A percentile compares a stretch with the other conserved stretches of the same genome.
Evolutionary conservation across 2,113 vertebrate species (phyloP).

Genomic region (Callospermophilus lateralis): DNA sequence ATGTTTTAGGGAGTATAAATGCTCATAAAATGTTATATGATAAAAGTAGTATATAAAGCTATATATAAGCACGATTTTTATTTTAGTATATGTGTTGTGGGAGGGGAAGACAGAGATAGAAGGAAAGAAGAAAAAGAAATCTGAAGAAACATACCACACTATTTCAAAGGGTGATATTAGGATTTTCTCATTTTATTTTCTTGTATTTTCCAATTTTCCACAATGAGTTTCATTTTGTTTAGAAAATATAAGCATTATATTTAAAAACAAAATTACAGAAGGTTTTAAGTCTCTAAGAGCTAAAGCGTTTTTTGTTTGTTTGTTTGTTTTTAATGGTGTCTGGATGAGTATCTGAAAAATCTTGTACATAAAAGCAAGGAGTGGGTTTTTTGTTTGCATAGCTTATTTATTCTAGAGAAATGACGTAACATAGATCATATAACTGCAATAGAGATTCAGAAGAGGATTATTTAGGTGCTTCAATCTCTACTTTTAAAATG

Average conservation of each 20-base stretch:
- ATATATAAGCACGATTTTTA: neutral
- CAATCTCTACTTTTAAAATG: neutral
- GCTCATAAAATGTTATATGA: neutral
- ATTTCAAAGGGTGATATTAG: neutral
- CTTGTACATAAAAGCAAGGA: neutral
- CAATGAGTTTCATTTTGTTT: neutral
- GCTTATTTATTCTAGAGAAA: neutral
- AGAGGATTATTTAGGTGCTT: neutral
- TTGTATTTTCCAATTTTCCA: neutral
- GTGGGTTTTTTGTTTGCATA: neutral
- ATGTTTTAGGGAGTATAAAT: neutral
- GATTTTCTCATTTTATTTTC: neutral
- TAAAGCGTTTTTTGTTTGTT: too few species aligned
- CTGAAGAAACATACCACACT: neutral
- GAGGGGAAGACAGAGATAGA: neutral
- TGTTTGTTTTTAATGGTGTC: too few species aligned
- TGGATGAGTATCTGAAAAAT: neutral
- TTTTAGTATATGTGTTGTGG: neutral
- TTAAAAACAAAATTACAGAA: neutral
- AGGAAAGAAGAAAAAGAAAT: neutral
- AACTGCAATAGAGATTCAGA: neutral
- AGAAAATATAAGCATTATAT: neutral
- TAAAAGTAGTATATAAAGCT: neutral
- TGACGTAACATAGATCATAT: neutral
- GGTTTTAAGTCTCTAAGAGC: neutral